A percentile compares a stretch with the other conserved stretches of the same genome.
These are phyloP conservation scores for Oncorhynchus keta DNA, from an alignment of 2,113 vertebrate genomes.

Conservation along the genomic window DNA sequence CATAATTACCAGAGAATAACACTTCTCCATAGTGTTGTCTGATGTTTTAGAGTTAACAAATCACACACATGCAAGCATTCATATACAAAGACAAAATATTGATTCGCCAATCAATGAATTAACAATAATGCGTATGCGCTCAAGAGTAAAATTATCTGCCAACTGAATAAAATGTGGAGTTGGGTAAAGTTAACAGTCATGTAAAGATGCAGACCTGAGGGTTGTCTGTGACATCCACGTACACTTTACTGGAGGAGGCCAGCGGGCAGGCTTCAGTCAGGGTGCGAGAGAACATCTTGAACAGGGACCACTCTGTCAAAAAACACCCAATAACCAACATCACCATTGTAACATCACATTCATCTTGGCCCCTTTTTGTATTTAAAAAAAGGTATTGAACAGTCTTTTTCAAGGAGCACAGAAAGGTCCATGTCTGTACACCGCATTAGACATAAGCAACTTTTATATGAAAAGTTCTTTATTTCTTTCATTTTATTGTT, in stretches of 20 bases:
- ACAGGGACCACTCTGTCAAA: conserved; percentile 91
- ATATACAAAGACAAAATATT: conserved; percentile 5
- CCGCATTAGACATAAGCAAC: neutral
- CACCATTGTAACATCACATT: too few relatives aligned
- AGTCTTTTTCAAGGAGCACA: too few relatives aligned
- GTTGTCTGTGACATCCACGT: conserved; percentile 86
- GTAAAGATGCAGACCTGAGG: conserved; percentile 74
- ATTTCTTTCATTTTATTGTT: neutral
- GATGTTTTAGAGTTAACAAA: too few relatives aligned
- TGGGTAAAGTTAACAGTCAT: neutral
- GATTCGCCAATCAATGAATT: neutral
- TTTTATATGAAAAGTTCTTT: neutral
- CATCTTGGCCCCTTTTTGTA: too few relatives aligned
- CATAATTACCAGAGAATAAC: neutral
- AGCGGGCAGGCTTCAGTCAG: conserved; percentile 92
- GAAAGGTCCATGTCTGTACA: neutral
- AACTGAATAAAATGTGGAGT: too few relatives aligned
- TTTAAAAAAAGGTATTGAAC: too few relatives aligned
- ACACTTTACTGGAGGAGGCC: conserved; percentile 90
- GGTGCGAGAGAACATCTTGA: conserved; percentile 96
- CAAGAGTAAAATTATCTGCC: too few relatives aligned
- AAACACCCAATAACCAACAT: conserved; percentile 3
- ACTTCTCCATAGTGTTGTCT: too few relatives aligned
- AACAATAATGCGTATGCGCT: too few relatives aligned
- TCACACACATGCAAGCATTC: neutral